Evolutionary conservation across 2,797 vertebrate species (phyloP).

Genomic region (Rhodeus uyekii): DNA sequence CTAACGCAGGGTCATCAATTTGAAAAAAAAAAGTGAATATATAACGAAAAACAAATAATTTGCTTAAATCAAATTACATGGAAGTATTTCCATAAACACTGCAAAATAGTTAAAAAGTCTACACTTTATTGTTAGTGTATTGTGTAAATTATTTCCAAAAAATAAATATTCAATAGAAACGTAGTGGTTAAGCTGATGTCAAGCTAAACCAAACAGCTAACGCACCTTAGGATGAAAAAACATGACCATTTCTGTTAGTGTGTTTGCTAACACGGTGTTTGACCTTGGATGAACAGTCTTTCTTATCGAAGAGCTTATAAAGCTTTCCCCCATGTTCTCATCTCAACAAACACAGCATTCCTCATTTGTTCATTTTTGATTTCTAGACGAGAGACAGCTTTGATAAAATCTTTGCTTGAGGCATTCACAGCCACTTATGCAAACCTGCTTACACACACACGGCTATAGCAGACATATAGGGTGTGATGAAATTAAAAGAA

Average conservation of each 20-base stretch:
- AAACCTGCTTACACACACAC: neutral
- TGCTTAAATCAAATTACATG: neutral
- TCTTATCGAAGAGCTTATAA: constrained; percentile 58
- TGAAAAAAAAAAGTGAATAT: neutral
- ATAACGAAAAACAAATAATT: neutral
- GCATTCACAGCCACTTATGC: constrained; percentile 23
- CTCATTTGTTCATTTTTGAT: constrained; percentile 65
- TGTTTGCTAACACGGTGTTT: constrained; percentile 31
- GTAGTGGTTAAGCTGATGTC: neutral
- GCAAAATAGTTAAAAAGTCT: neutral
- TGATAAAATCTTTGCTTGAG: constrained; percentile 62
- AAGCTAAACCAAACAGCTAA: constrained; percentile 4
- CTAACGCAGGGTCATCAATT: neutral
- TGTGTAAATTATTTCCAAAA: neutral
- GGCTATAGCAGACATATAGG: too few relatives aligned
- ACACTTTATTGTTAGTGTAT: neutral
- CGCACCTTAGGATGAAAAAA: constrained; percentile 23
- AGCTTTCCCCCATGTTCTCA: constrained; percentile 38
- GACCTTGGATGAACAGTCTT: constrained; percentile 41
- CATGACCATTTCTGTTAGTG: constrained; percentile 12
- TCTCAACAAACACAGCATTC: constrained; percentile 54
- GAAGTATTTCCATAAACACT: neutral
- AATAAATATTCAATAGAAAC: neutral
- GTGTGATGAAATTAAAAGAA: constrained; percentile 45
- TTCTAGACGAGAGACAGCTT: constrained; percentile 62